Conservation (phyloP, 1,140 invertebrate genomes). For the Uloborus diversus region DNA sequence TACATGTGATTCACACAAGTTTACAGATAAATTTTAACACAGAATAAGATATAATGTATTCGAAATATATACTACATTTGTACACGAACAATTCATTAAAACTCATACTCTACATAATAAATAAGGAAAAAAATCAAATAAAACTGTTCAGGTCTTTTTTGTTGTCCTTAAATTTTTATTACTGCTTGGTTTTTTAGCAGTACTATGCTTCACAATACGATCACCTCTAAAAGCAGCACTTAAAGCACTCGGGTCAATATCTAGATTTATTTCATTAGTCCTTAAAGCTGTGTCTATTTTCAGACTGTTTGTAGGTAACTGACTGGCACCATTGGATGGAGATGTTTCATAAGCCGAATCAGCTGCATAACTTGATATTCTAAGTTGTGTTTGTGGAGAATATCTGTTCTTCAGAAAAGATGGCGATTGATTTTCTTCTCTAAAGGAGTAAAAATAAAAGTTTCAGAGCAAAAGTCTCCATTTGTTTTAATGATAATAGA, state of each 20-base stretch:
- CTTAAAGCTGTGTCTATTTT: neutral
- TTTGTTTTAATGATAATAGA: no score
- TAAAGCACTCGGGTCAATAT: constrained; percentile 5
- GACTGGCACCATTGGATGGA: neutral
- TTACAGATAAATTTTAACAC: neutral
- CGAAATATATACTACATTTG: neutral
- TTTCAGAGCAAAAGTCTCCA: no score
- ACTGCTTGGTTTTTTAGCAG: constrained; percentile 14
- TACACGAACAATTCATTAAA: neutral
- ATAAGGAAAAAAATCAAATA: neutral
- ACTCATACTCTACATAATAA: neutral
- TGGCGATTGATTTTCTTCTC: no score
- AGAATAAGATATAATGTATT: neutral
- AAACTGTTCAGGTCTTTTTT: neutral
- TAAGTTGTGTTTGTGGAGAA: no score
- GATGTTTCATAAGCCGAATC: constrained; percentile 14
- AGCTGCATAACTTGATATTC: no score
- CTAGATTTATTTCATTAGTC: neutral
- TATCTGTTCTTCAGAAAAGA: no score
- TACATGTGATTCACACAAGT: no score
- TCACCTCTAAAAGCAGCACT: constrained; percentile 10
- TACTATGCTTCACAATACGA: constrained; percentile 13
- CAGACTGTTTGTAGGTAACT: neutral
- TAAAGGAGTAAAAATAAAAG: no score
- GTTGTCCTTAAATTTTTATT: neutral